Evolutionary conservation across 2,797 vertebrate species (phyloP).

Genomic region (Arremon brunneinucha): DNA sequence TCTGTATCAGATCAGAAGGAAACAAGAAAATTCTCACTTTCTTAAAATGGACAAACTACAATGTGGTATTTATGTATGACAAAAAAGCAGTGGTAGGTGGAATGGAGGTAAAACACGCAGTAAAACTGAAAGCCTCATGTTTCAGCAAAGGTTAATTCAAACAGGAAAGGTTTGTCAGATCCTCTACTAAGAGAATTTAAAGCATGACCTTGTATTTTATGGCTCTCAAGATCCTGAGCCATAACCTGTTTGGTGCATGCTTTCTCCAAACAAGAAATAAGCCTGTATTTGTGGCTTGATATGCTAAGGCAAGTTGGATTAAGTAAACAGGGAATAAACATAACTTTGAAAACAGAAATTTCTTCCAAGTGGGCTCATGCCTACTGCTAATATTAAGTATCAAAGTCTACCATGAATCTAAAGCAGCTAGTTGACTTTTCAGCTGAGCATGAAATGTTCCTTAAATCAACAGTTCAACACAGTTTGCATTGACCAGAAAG

Average conservation of each 20-base stretch:
- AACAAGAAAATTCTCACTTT: not conserved
- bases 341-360: not conserved
- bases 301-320: not conserved
- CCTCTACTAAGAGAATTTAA: not conserved
- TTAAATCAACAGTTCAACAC: not conserved
- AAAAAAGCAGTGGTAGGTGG: not conserved
- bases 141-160: not conserved
- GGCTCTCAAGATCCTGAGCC: not conserved
- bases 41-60: not conserved
- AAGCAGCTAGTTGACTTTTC: not conserved
- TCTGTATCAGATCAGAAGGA: not conserved
- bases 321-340: not conserved
- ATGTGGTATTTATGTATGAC: not conserved
- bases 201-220: not conserved
- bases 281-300: not conserved
- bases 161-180: not conserved
- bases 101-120: not conserved
- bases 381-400: not conserved
- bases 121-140: not conserved
- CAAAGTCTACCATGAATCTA: not conserved
- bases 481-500: not conserved
- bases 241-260: not conserved
- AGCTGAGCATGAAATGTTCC: not conserved
- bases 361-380: not conserved
- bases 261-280: not conserved